Evolutionary conservation across 2,888 invertebrate species (phyloP).

Genomic region (Phoenoteleia sp.): DNA sequence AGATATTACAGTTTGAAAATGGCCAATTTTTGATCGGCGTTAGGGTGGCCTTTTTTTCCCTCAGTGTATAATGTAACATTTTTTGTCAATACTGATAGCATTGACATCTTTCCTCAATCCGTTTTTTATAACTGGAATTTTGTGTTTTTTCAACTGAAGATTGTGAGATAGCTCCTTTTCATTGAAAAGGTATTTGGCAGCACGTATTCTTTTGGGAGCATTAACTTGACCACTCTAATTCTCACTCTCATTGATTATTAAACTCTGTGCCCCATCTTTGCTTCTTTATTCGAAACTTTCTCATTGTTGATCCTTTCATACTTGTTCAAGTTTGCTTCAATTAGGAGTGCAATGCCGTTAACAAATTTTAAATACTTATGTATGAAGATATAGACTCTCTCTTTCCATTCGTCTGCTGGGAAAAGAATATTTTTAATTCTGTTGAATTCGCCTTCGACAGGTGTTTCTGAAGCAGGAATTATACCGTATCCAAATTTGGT

Average conservation of each 20-base stretch:
- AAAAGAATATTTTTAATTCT: slow-evolving; percentile 30
- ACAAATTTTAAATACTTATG: slow-evolving; percentile 28
- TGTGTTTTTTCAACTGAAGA: neutral
- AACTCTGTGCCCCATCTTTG: neutral
- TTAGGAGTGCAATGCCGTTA: too few species aligned
- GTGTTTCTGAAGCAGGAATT: slow-evolving; percentile 40
- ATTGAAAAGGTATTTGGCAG: slow-evolving; percentile 7
- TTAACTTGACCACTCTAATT: slow-evolving; percentile 28
- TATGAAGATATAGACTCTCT: slow-evolving; percentile 26
- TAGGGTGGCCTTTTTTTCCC: too few species aligned
- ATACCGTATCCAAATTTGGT: slow-evolving; percentile 30
- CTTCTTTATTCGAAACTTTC: too few species aligned
- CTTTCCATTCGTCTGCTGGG: slow-evolving; percentile 2
- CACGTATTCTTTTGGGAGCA: slow-evolving; percentile 10
- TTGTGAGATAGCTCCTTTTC: neutral
- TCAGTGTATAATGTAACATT: too few species aligned
- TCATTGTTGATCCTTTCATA: too few species aligned
- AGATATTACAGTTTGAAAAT: too few species aligned
- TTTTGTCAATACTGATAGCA: neutral
- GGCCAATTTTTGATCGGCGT: too few species aligned
- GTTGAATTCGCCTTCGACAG: slow-evolving; percentile 43
- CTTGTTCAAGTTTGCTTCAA: too few species aligned
- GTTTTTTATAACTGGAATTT: slow-evolving; percentile 28
- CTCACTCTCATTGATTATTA: slow-evolving; percentile 6
- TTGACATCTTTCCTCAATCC: neutral